Evolutionary conservation across 2,888 invertebrate species (phyloP), one percentile per base, ranked within the genome.

Genomic region (Callimorpha dominula): DNA sequence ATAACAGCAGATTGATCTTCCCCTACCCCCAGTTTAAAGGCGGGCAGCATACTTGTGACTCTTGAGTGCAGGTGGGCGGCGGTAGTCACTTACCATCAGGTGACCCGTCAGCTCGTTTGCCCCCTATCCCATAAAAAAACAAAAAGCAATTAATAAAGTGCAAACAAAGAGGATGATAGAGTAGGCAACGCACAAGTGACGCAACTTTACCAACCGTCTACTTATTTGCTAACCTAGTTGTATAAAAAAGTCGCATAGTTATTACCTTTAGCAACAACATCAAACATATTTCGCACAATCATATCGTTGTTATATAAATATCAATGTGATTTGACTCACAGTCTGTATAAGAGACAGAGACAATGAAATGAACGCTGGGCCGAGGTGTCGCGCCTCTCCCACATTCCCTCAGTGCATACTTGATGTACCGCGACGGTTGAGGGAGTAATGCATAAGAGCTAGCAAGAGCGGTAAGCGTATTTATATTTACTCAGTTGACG

Each of bases 351-450:
- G 82, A 87, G 89, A 89, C 88, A 88, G 88, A 94, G 92, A 95
- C 95, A 95, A 95, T 95, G 94, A 95, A 94, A 93, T 93, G 92
- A 93, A 88, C 91, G 90, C 85, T 86, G 88, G 87, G 89, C 82
- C 89, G 90, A 94, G 94, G 94, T 94, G 94, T 94, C 94, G 94
- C 93, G 88, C 83, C 87, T 86, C 90, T 95, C 90, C 84, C 80
- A 78, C 91, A 95, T 95, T 95, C 95, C 88, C 94, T 95, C 90
- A 93, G 95, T 95, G 95, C 92, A 95, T 95, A 95, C 89, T 93
- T 93, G 93, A 95, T 95, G 94, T 90, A 84, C 85, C 91, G 90
- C 86, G 89, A 89, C 90, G 82, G 77, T 57, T 72, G 15, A 43
- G 57, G 81, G 78, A 6, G 14, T 60, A 43, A 65, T 77, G 0